Conservation (phyloP, 2,797 vertebrate species). For the Florisuga fusca region DNA sequence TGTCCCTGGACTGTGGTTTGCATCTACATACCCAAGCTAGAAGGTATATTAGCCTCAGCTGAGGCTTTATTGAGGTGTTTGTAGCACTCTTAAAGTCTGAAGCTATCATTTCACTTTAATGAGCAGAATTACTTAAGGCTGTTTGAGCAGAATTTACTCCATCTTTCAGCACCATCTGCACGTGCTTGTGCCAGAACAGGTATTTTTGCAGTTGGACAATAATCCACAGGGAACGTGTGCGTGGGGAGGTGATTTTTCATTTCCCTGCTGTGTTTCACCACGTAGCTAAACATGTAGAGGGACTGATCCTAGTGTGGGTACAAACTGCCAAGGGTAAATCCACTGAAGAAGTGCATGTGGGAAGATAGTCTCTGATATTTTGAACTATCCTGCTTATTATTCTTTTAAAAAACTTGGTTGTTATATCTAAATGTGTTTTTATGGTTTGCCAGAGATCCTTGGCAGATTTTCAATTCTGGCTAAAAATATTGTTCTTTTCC, state of each 20-base stretch:
- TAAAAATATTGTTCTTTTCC: neutral
- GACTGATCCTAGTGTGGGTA: neutral
- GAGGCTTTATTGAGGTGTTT: rapidly evolving
- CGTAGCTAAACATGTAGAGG: neutral
- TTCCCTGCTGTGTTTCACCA: rapidly evolving
- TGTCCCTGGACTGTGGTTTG: neutral
- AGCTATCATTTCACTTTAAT: neutral
- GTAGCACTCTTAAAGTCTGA: neutral
- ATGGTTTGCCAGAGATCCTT: neutral
- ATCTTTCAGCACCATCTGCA: neutral
- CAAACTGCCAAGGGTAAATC: neutral
- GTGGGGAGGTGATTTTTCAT: neutral
- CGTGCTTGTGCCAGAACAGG: neutral
- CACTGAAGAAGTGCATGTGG: neutral
- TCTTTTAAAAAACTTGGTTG: neutral
- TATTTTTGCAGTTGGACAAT: neutral
- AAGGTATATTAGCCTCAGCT: neutral
- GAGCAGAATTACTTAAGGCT: neutral
- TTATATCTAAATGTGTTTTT: neutral
- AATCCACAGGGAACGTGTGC: neutral
- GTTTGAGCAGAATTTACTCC: neutral
- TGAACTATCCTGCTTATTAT: neutral
- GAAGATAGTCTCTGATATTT: neutral
- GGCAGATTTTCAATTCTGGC: neutral
- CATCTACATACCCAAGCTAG: neutral